Conservation (phyloP, 2,888 invertebrate genomes). For the Leptopterna dolabrata region DNA sequence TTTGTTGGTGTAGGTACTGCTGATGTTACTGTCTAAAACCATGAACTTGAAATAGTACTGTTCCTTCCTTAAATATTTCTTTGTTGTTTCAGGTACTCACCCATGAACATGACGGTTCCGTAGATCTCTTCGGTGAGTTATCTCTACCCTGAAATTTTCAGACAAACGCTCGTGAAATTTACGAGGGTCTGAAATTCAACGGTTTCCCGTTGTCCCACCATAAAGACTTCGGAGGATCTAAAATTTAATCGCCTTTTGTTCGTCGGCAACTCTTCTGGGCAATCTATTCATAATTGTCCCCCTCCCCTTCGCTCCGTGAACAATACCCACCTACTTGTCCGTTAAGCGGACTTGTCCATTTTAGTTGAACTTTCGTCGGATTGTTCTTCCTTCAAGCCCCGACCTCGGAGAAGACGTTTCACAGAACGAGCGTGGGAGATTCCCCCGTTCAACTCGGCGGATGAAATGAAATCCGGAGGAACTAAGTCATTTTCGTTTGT, state of each 20-base stretch:
- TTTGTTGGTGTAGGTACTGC: too few species aligned
- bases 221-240: neutral
- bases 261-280: neutral
- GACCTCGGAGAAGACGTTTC: neutral
- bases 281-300: neutral
- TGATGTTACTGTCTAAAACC: too few species aligned
- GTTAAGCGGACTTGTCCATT: constrained; percentile 24
- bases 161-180: neutral
- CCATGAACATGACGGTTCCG: too few species aligned
- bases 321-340: constrained; percentile 38
- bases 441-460: neutral
- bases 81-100: too few species aligned
- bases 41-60: too few species aligned
- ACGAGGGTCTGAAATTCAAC: neutral
- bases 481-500: neutral
- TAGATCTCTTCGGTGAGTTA: neutral
- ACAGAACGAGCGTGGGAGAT: neutral
- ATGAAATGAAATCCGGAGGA: neutral
- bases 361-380: constrained; percentile 1
- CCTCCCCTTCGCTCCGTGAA: neutral
- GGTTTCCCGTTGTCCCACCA: neutral
- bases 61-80: too few species aligned
- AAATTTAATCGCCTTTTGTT: neutral
- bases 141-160: neutral
- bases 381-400: constrained; percentile 5